Evolutionary conservation across 1,140 invertebrate species (phyloP).

Genomic region (Pseudomyrmex cubaensis): DNA sequence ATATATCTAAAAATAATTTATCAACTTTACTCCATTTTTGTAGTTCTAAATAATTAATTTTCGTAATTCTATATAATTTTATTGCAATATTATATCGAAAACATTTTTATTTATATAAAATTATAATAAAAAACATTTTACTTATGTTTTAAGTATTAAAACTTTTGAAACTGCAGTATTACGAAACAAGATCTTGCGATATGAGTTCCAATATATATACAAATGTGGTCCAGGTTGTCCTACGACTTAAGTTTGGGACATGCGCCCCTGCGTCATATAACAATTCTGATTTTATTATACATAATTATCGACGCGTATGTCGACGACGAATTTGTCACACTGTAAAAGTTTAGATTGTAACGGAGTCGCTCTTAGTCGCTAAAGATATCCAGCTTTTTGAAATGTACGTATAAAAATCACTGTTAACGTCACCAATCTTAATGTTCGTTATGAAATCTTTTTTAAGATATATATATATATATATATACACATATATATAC

Average conservation of each 20-base stretch:
- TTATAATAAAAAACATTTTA: too few species aligned
- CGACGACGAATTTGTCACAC: constrained; percentile 31
- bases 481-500: constrained; percentile 18
- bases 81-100: too few species aligned
- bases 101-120: too few species aligned
- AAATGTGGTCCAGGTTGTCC: too few species aligned
- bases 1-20: too few species aligned
- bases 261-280: constrained; percentile 1
- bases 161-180: too few species aligned
- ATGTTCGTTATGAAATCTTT: constrained; percentile 41
- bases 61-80: too few species aligned
- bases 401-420: constrained; percentile 38
- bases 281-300: constrained; percentile 29
- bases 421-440: constrained; percentile 47
- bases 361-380: constrained; percentile 26
- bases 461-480: constrained; percentile 45
- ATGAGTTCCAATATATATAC: neutral
- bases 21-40: too few species aligned
- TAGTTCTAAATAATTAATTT: too few species aligned
- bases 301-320: constrained; percentile 18
- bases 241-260: neutral
- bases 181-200: neutral
- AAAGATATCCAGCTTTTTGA: constrained; percentile 39
- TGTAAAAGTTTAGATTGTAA: constrained; percentile 50
- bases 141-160: too few species aligned